phyloP scores from a whole-genome alignment of 64 coral and sea anemone species.

The Montipora sp. region DNA sequence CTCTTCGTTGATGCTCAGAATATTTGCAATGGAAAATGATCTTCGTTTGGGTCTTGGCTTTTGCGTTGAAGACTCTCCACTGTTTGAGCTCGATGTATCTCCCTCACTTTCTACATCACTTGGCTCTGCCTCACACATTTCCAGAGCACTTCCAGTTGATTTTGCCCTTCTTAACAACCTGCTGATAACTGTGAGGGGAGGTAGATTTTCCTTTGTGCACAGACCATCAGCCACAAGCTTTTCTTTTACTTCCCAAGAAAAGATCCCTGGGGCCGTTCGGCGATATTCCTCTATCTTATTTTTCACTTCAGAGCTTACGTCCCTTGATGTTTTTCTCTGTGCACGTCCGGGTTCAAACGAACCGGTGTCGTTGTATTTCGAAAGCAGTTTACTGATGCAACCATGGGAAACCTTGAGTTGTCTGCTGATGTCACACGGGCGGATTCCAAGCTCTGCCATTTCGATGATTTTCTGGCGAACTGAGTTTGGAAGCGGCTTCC shows the following conservation, averaged over 20 bases:
- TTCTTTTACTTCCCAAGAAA: conserved; percentile 83
- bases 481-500: conserved; percentile 81
- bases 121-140: conserved; percentile 21
- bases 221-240: conserved; percentile 58
- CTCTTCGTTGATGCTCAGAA: conserved; percentile 42
- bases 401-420: conserved; percentile 87
- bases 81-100: conserved; percentile 32
- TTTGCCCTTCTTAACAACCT: conserved; percentile 63
- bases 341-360: conserved; percentile 73
- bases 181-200: conserved; percentile 75
- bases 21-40: conserved; percentile 46
- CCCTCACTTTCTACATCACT: conserved; percentile 50
- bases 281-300: conserved; percentile 63
- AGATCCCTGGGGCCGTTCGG: conserved; percentile 59
- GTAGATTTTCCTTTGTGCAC: conserved; percentile 68
- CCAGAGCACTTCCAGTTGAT: conserved; percentile 55
- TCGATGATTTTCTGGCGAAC: conserved; percentile 88
- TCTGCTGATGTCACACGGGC: conserved; percentile 91
- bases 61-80: neutral
- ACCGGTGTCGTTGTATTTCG: conserved; percentile 93
- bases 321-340: conserved; percentile 53
- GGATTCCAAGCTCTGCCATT: conserved; percentile 81
- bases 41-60: conserved; percentile 41
- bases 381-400: conserved; percentile 88
- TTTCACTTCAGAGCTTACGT: conserved; percentile 70